Evolutionary conservation across 1,140 invertebrate species (phyloP), one percentile per base, ranked within the genome.

Genomic region (Drosophila littoralis): DNA sequence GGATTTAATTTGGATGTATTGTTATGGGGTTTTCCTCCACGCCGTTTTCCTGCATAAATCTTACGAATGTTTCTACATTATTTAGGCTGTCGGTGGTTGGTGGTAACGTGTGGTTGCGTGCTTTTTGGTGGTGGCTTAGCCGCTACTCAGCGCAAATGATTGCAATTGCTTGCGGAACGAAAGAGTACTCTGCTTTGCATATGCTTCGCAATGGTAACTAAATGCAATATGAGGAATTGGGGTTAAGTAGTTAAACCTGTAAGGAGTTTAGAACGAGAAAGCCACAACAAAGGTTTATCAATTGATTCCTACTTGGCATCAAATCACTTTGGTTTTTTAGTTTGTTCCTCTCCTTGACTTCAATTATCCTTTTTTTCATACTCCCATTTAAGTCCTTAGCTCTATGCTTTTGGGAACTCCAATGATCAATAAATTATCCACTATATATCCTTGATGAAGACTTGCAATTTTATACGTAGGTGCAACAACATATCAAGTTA

Each of bases 1-100:
- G 81, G 81, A 86, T 86, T 85, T 86, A 75, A 85, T 86, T 72
- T 85, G 85, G 59, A 85, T 75, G 59, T 58, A 85, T 85, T 81
- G 82, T 85, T 85, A 85, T 85, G 76, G 63, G n/a, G 15, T 22
- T 35, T 38, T 51, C 38, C 32, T 40, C 17, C 40, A 17, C 38
- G 33, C 12, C 12, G 28, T 9, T n/a, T 13, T 28, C 1, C 32
- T 38, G 69, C 36, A 68, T 74, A 74, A 74, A 74, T 74, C 57
- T 61, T 69, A 28, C 36, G 35, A 35, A 17, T n/a, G 36, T 17
- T 17, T 4, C 43, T 28, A 33, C 43, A 51, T 71, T 52, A 58
- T 42, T 46, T 22, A 42, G 50, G 75, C 61, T 28, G 22, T 28
- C 63, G 76, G 40, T 38, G 52, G 67, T 66, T 40, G 36, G 0